Base-by-base conservation (phyloP, 2,113 vertebrate genomes). In the Australoheros scitulus region DNA sequence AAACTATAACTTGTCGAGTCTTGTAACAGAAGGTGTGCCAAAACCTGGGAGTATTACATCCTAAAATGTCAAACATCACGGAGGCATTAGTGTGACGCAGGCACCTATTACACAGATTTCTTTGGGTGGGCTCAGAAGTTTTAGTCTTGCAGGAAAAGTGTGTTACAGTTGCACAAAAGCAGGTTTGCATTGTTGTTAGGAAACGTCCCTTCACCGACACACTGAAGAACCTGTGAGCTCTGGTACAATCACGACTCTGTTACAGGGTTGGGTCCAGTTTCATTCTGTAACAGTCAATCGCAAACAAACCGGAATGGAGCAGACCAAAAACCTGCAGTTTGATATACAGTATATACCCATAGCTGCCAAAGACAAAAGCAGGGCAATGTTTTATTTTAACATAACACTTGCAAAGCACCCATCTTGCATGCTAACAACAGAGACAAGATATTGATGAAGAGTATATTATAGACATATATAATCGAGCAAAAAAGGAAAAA, bases 301-400 rank as follows among this genome's bases (percentile, higher is more conserved):
- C 22, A 26, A 84, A 76, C 76, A 32, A 77, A 82, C 41, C 2
- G 6, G 81, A 91, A 85, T 56, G 47, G 78, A 63, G 82, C 72
- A 55, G 65, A 64, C 75, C 77, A 61, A 29, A 85, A 86, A 7
- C 63, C 76, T 87, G 58, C 77, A 58, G 18, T 81, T 32, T 79
- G 77, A 89, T 26, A 34, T 22, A 47, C 32, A 55, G 11, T 34
- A 63, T 32, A 72, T 26, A 83, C 83, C 88, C 57, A 86, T 79
- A 90, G 88, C 87, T 88, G 92, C 90, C 89, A 91, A 93, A 93
- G 89, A 92, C 83, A 90, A 85, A 90, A 91, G 82, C 89, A 84
- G 87, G 87, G 85, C 85, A 84, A 87, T 60, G 81, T 84, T 89
- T 78, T 79, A 80, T 77, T 87, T 88, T 55, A 86, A 88, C 83